Evolutionary conservation across 2,797 vertebrate species (phyloP).

Genomic region (Catostomus latipinnis): DNA sequence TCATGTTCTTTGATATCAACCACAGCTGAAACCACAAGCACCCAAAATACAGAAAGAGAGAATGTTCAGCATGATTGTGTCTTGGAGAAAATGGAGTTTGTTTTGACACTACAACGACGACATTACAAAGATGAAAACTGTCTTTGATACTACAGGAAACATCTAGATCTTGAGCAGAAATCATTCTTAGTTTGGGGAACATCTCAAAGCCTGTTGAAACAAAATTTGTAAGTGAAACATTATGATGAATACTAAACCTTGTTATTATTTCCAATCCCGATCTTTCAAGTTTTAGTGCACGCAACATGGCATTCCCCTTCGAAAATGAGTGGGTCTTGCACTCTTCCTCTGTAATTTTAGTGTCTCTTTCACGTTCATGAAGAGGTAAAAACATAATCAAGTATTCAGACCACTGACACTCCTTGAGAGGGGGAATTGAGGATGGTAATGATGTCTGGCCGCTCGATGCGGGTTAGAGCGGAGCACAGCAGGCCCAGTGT

Average conservation of each 20-base stretch:
- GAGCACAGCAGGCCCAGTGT: slow-evolving; percentile 80
- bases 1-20: slow-evolving; percentile 8
- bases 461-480: slow-evolving; percentile 81
- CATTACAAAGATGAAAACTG: not conserved
- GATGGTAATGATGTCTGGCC: slow-evolving; percentile 75
- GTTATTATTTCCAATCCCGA: slow-evolving; percentile 21
- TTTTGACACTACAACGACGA: not conserved
- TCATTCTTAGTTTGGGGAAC: not conserved
- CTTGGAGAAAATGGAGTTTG: slow-evolving; percentile 17
- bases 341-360: slow-evolving; percentile 43
- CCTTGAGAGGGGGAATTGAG: slow-evolving; percentile 74
- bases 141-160: slow-evolving; percentile 36
- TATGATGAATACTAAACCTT: slow-evolving; percentile 21
- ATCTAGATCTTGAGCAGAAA: slow-evolving; percentile 25
- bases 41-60: slow-evolving; percentile 12
- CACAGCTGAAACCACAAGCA: slow-evolving; percentile 35
- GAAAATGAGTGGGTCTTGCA: slow-evolving; percentile 15
- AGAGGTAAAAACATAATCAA: not conserved
- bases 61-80: no score
- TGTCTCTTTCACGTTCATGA: slow-evolving; percentile 8
- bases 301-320: slow-evolving; percentile 37
- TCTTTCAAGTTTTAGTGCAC: slow-evolving; percentile 22
- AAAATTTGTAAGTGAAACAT: slow-evolving; percentile 38
- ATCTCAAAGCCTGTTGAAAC: slow-evolving; percentile 33
- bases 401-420: slow-evolving; percentile 81